These are phyloP conservation scores for Diplodus puntazzo DNA, from an alignment of 2,797 vertebrate genomes.

Conservation along the genomic window DNA sequence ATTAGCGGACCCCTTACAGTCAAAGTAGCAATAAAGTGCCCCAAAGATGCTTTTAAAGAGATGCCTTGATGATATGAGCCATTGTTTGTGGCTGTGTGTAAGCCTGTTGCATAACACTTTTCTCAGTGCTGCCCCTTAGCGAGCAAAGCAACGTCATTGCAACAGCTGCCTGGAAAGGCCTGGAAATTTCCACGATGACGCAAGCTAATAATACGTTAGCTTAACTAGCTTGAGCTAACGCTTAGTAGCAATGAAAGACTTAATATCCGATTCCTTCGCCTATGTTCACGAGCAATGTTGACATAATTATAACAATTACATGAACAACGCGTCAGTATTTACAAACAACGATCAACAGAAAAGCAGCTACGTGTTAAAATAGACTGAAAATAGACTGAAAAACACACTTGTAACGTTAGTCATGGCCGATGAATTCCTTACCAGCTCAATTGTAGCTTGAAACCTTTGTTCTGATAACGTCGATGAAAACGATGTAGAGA, in stretches of 20 bases:
- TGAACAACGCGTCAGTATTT: accelerated
- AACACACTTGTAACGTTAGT: background rate
- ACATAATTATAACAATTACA: accelerated
- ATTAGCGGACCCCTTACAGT: background rate
- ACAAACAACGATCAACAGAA: background rate
- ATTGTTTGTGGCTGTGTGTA: too few relatives aligned
- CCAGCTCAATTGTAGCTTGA: slow-evolving; percentile 32
- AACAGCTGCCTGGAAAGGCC: background rate
- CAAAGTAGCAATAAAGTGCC: background rate
- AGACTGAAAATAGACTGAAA: background rate
- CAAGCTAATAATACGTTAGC: slow-evolving; percentile 5
- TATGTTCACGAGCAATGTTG: accelerated
- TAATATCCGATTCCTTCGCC: accelerated
- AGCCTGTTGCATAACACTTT: slow-evolving; percentile 29
- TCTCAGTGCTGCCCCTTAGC: slow-evolving; percentile 25
- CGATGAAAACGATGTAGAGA: background rate
- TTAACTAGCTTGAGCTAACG: background rate
- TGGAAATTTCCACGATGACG: slow-evolving; percentile 63
- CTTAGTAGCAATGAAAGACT: background rate
- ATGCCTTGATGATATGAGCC: too few relatives aligned
- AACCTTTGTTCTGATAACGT: slow-evolving; percentile 15
- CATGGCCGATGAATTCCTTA: slow-evolving; percentile 33
- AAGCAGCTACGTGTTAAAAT: background rate
- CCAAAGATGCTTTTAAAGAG: background rate
- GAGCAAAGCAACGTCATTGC: background rate